Base-by-base conservation (phyloP, 2,888 invertebrate genomes). In the Leucania comma region DNA sequence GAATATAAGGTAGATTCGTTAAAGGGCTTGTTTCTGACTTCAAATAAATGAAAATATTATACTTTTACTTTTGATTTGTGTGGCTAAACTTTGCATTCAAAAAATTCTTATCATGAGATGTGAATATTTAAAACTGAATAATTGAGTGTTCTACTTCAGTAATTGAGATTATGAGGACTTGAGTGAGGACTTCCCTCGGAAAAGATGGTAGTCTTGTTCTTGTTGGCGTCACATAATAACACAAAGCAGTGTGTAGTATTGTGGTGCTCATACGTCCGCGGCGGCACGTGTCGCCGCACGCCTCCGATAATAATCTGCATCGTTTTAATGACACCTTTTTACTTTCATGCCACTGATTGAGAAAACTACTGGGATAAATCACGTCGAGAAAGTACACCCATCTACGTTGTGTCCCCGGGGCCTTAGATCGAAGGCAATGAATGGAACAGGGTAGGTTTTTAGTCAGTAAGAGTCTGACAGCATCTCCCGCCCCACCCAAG, bases 311-410 rank as follows among this genome's bases (percentile, higher is more conserved):
- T 81, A 80, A 75, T 81, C 68, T 72, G 56, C 63, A 68, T 50
- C 56, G 75, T 9, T 70, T 65, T 80, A 74, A 69, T 72, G 69
- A 68, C 67, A 83, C 26, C 60, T 81, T 81, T 83, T 83, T 84
- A 83, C 74, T 81, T 82, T 83, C 78, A 64, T 56, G 51, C 35
- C 9, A 56, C 29, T 58, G 56, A 71, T 62, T 67, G 51, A 66
- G 26, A 66, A 79, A 74, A 62, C 66, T 29, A 10, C 48, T 51
- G 26, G 6, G 24, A 64, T 56, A 50, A 12, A 57, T 59, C 38
- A 26, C 22, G 10, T 0, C 3, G 22, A 32, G 48, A 57, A 60
- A n/a, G 12, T 46, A 17, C 1, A 24, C 9, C 12, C n/a, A 29
- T 24, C 24, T 17, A 2, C 17, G 59, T 53, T 0, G 14, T 38